Percentiles rank a stretch among this genome's conserved stretches.
phyloP scores from a whole-genome alignment of 2,797 vertebrate genomes.

The Coendou prehensilis region DNA sequence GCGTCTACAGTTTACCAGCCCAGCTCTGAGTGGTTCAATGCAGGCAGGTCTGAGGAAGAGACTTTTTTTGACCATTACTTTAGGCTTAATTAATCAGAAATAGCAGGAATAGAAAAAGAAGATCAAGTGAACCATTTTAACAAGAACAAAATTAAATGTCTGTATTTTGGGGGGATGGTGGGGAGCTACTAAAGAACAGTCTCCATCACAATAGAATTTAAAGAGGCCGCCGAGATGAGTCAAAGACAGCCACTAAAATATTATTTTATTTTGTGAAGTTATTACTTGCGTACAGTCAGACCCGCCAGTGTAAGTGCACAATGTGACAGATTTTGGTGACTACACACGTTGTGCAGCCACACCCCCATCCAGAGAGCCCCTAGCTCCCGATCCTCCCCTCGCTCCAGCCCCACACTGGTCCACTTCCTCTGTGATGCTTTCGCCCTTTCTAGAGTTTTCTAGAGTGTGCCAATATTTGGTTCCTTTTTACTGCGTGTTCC shows the following conservation, averaged over 20 bases:
- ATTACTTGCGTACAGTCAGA: neutral
- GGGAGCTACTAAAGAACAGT: neutral
- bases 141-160: neutral
- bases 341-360: neutral
- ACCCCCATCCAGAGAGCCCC: neutral
- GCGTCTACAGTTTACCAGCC: neutral
- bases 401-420: neutral
- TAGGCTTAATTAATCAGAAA: neutral
- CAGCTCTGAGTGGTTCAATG: neutral
- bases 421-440: neutral
- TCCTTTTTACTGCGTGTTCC: neutral
- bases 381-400: neutral
- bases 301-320: neutral
- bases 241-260: neutral
- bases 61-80: neutral
- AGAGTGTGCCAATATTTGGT: neutral
- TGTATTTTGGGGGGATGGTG: neutral
- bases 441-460: slow-evolving; percentile 12
- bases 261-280: neutral
- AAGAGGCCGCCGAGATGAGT: neutral
- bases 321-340: neutral
- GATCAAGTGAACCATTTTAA: neutral
- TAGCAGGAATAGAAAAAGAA: neutral
- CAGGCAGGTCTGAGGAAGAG: neutral
- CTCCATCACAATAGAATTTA: neutral